Evolutionary conservation across 2,113 vertebrate species (phyloP).

Genomic region (Etheostoma cragini): DNA sequence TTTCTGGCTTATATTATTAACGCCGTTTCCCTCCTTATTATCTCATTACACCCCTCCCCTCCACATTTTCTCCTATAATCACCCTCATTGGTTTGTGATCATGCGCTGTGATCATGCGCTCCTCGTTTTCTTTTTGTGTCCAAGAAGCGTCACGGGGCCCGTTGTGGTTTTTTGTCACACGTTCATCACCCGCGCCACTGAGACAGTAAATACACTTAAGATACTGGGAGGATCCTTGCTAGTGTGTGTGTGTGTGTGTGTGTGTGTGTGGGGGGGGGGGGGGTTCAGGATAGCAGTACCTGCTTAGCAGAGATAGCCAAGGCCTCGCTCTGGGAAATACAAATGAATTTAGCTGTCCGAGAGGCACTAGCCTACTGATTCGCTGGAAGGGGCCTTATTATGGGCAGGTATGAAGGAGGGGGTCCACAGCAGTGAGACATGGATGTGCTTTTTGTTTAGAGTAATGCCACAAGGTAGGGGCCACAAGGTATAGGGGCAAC

Average conservation of each 20-base stretch:
- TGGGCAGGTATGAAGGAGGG: constrained; percentile 47
- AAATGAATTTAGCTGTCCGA: constrained; percentile 21
- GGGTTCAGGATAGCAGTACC: constrained; percentile 18
- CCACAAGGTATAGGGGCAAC: background rate
- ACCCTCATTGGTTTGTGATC: constrained; percentile 63
- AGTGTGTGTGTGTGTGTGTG: too few species aligned
- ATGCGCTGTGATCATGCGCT: constrained; percentile 78
- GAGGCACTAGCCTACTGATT: constrained; percentile 2
- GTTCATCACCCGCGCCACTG: constrained; percentile 38
- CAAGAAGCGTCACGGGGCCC: constrained; percentile 64
- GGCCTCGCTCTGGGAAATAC: constrained; percentile 43
- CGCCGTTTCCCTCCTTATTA: constrained; percentile 16
- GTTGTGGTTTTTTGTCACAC: constrained; percentile 63
- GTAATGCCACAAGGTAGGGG: background rate
- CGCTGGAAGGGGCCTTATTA: constrained; percentile 50
- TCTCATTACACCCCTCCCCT: constrained; percentile 21
- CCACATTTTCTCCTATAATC: background rate
- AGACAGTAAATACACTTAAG: constrained; percentile 35
- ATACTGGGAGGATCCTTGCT: background rate
- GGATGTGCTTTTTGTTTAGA: background rate
- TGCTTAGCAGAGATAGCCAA: constrained; percentile 25
- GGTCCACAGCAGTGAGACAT: constrained; percentile 38
- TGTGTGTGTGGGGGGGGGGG: too few species aligned
- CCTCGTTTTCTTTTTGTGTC: constrained; percentile 65
- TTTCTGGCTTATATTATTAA: constrained; percentile 11